Base-by-base conservation (phyloP, 2,113 vertebrate genomes). In the Polypterus bichir region DNA sequence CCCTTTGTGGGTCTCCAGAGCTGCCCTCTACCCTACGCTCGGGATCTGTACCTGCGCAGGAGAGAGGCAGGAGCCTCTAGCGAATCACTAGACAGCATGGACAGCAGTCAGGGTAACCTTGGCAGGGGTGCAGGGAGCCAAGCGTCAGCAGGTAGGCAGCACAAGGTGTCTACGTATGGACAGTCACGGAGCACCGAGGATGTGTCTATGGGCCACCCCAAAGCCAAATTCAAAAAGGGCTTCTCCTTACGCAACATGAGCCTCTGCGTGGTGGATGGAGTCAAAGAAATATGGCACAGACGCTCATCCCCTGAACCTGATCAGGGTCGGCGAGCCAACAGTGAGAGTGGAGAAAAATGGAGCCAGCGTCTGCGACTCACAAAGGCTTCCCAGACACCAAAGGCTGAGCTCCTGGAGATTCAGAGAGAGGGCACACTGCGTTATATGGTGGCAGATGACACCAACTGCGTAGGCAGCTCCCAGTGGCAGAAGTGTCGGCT, bases 171-270 rank as follows among this genome's bases (percentile, higher is more conserved):
- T 0, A 76, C 86, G 5, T 81, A 91, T 0, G 91, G 92, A 67
- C 94, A 97, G 74, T 97, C 94, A 1, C 90, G 92, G 55, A 97
- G 94, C 78, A 94, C 94, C 0, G 94, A 98, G 82, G 94, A 97
- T 0, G 91, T 97, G 66, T 94, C 92, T 0, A 76, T 87, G 48
- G 71, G 80, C 0, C 76, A 83, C 11, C 62, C 88, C 58, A 92
- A 92, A 72, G 79, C 92, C 11, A 89, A 91, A 55, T 92, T 91
- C 71, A 97, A 94, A 73, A 98, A 97, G 66, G 94, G 96, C 65
- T 97, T 98, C 69, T 97, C 94, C 1, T 73, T 99, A 75, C 86
- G 96, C 72, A 98, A 97, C 80, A 94, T 99, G 92, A 97, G 96
- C 65, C 79, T 97, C 67, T 95, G 94, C 0, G 92, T 99, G 73